Base-by-base conservation (phyloP, 1,140 invertebrate species). In the Philopotamus ludificatus region DNA sequence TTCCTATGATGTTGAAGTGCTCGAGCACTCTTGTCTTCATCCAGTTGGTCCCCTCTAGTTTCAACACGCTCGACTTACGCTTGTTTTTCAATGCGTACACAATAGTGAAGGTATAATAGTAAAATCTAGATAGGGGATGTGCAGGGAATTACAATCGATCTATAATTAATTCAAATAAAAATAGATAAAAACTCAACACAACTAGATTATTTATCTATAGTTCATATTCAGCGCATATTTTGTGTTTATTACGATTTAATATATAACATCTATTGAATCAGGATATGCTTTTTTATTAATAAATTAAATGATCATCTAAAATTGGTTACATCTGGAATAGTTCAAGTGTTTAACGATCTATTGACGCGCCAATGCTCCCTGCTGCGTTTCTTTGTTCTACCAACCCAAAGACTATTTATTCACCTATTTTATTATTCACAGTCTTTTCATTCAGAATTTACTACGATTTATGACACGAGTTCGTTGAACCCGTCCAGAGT, bases 361-460 rank as follows among this genome's bases (percentile, higher is more conserved):
- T 25, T 21, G 18, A 51, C 22, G 49, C 22, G 15, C 16, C 16
- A 51, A 51, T 34, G 25, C 53, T 45, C 20, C 42, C 42, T 21
- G 41, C 42, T 12, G 42, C 18, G 20, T 60, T n/a, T 60, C 41
- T 60, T 60, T 60, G 57, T 60, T 60, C 57, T 47, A 60, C 15
- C 12, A 12, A 8, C 15, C 15, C 28, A 60, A 60, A 60, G 57
- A 60, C 18, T 60, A 26, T n/a, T n/a, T n/a, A n/a, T 60, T 60
- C 57, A 25, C 53, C 28, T 60, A 60, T 60, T 60, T 42, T 47
- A 47, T 42, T 41, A 60, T 60, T 60, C 42, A 60, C 4, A 26
- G 41, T 4, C 22, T 60, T 47, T 47, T 60, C 57, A 47, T 47
- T 45, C 57, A 15, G 15, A 41, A 15, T 60, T 60, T 21, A 47